Evolutionary conservation across 2,797 vertebrate species (phyloP), one percentile per base, ranked within the genome.

Genomic region (Peromyscus eremicus): DNA sequence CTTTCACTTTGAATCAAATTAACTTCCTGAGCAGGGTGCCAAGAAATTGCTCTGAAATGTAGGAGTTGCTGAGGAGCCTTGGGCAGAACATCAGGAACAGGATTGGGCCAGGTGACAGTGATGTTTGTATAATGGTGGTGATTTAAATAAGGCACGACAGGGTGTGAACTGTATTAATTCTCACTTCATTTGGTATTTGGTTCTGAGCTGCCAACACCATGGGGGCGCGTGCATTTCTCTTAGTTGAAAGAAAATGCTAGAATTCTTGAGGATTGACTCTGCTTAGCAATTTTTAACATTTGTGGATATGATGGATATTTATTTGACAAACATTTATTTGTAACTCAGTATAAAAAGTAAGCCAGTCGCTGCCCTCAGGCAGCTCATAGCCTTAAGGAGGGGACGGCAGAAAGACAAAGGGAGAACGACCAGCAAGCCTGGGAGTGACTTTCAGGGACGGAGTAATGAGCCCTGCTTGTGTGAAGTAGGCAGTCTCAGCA

Each of bases 131-230:
- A 94, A 94, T 90, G 88, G 49, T 87, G 34, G 82, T 92, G 95
- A 97, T 94, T 97, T 97, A 93, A 97, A 95, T 97, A 93, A 96
- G 93, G 82, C 62, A 46, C 19, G 90, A 91, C 92, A 92, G 89
- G 87, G 87, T 96, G 89, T 57, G 68, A 97, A 93, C 97, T 93
- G 81, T 91, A 92, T 96, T 96, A 94, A 96, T 97, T 98, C 91
- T 96, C 92, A 97, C 94, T 97, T 97, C 92, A 70, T 94, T 94
- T 94, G 87, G 62, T 95, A 82, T 96, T 97, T 92, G 87, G 90
- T 62, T 88, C 66, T 68, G 49, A 43, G 70, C 85, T 94, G 85
- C 97, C 95, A 95, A 37, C 92, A 89, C 70, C 52, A 40, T 70
- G 49, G 57, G 68, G 71, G 85, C 88, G 91, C 32, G 60, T 96